Conservation (phyloP, 2,113 vertebrate genomes). For the Opisthocomus hoazin region DNA sequence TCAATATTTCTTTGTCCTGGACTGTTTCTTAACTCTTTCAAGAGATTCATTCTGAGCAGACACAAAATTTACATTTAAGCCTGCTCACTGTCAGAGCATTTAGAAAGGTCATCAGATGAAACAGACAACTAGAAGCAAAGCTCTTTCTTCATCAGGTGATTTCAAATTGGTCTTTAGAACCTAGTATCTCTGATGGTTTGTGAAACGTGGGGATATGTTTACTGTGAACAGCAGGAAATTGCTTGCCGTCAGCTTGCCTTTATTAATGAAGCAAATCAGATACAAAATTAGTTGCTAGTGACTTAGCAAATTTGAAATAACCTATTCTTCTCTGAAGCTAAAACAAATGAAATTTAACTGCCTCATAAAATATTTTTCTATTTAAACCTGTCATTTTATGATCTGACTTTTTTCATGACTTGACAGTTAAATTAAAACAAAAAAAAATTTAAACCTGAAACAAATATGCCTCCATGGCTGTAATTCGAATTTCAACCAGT, state of each 20-base stretch:
- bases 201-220: background rate
- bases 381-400: background rate
- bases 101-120: background rate
- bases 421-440: slow-evolving; percentile 33
- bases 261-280: background rate
- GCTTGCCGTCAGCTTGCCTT: background rate
- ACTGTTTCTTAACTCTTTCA: background rate
- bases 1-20: background rate
- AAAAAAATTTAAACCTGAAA: slow-evolving; percentile 33
- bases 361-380: background rate
- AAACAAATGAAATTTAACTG: background rate
- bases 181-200: background rate
- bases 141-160: background rate
- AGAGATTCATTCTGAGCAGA: background rate
- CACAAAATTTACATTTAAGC: background rate
- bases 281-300: background rate
- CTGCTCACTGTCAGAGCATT: background rate
- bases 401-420: background rate
- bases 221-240: background rate
- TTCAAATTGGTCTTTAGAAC: background rate
- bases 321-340: background rate
- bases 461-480: background rate
- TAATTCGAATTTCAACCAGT: background rate
- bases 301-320: background rate
- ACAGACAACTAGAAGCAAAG: background rate